phyloP scores from a whole-genome alignment of 2,113 vertebrate genomes.

The Ictidomys tridecemlineatus region DNA sequence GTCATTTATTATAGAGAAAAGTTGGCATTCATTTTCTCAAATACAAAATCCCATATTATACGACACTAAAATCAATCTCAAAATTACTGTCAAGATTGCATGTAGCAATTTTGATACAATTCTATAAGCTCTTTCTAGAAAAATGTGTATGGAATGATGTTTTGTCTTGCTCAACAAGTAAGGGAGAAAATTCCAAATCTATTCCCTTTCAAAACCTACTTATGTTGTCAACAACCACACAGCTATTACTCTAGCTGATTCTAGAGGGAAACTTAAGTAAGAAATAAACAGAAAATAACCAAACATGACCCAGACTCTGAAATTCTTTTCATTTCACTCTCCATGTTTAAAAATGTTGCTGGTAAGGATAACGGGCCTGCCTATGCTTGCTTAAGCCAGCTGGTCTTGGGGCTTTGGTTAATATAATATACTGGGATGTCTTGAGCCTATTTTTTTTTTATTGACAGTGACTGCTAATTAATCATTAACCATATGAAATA shows the following conservation, averaged over 20 bases:
- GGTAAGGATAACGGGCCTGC: neutral
- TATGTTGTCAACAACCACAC: neutral
- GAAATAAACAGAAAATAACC: neutral
- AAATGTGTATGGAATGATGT: neutral
- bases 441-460: conserved; percentile 14
- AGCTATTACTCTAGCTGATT: neutral
- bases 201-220: neutral
- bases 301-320: neutral
- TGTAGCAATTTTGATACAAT: neutral
- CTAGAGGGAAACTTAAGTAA: neutral
- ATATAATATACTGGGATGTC: neutral
- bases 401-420: neutral
- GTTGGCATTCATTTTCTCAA: neutral
- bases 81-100: neutral
- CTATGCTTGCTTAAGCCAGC: neutral
- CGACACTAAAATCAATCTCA: neutral
- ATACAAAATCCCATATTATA: neutral
- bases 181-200: neutral
- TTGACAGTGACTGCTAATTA: neutral
- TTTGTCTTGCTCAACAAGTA: neutral
- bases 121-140: neutral
- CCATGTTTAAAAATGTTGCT: neutral
- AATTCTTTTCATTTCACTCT: neutral
- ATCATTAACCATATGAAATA: neutral
- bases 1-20: neutral